Evolutionary conservation across 2,888 invertebrate species (phyloP), one percentile per base, ranked within the genome.

Genomic region (Himalopsyche tibetana): DNA sequence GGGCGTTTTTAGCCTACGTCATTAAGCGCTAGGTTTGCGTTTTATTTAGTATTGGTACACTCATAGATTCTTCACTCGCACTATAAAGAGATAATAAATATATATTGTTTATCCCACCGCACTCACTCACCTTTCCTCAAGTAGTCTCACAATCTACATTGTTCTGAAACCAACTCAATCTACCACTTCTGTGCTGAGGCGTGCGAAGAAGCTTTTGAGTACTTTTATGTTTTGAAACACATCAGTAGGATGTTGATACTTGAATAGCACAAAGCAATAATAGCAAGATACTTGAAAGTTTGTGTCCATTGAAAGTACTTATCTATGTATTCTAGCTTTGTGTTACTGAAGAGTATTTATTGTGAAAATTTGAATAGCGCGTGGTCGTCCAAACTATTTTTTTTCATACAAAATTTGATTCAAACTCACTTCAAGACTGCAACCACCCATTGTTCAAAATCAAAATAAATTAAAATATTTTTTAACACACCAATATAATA

Each of bases 261-360:
- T 15, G 36, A 15, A 74, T 74, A 74, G 74, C 74, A 74, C 74
- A 74, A 38, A 74, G 74, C 74, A 38, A 36, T 74, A 74, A 74
- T 74, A 74, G 74, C 74, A 74, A 74, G 74, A 74, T 74, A 74
- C 74, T 74, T 38, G 74, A 74, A 74, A 74, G 9, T 74, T 36
- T 74, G 74, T 74, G 74, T 74, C 74, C 74, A 74, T 74, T 74
- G 74, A 38, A 36, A 74, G 74, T 38, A 74, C 74, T 74, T 74
- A 74, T 74, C 74, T 74, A 74, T 74, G 9, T 36, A 74, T 74
- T 74, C 74, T 74, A 74, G 74, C 74, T 74, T 36, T 74, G 74
- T 36, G 74, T 74, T 36, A 74, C 36, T 74, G 74, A 38, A 74
- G 9, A 38, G 74, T 36, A 38, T 36, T 74, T 74, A 28, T 74